These are phyloP conservation scores for Baccha elongata DNA, from an alignment of 2,888 invertebrate species.

Conservation along the genomic window DNA sequence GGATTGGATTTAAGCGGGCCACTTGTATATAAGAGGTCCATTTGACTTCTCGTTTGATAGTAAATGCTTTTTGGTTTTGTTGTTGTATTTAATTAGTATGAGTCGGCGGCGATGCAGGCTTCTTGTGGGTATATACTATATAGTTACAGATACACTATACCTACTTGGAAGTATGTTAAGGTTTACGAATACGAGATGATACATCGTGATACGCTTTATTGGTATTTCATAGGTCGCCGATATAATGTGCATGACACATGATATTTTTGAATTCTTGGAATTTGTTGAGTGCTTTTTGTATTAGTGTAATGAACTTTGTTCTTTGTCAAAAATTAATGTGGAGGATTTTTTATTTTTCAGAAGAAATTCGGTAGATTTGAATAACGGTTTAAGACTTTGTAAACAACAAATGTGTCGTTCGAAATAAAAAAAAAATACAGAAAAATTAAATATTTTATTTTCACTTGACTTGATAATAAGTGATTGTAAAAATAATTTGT, in stretches of 20 bases:
- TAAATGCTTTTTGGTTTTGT: not conserved
- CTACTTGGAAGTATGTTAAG: slow-evolving; percentile 67
- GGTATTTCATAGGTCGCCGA: slow-evolving; percentile 31
- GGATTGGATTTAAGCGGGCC: slow-evolving; percentile 54
- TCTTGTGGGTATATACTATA: slow-evolving; percentile 3
- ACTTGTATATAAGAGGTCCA: slow-evolving; percentile 64
- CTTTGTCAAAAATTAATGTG: slow-evolving; percentile 7
- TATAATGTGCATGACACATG: slow-evolving; percentile 38
- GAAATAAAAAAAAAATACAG: too few species aligned
- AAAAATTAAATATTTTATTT: too few species aligned
- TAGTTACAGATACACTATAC: not conserved
- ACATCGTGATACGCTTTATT: slow-evolving; percentile 45
- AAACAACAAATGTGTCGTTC: too few species aligned
- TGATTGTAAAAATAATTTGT: too few species aligned
- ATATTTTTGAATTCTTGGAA: slow-evolving; percentile 48
- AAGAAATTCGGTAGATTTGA: too few species aligned
- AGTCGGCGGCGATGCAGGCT: not conserved
- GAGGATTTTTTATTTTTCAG: not conserved
- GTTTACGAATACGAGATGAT: slow-evolving; percentile 61
- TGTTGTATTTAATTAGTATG: slow-evolving; percentile 44
- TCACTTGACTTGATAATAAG: too few species aligned
- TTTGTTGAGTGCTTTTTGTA: not conserved
- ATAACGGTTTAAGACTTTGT: too few species aligned
- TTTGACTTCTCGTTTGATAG: slow-evolving; percentile 41
- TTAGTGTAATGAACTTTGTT: slow-evolving; percentile 23